Evolutionary conservation across 2,113 vertebrate genomes (phyloP).

Genomic region (Coregonus clupeaformis): DNA sequence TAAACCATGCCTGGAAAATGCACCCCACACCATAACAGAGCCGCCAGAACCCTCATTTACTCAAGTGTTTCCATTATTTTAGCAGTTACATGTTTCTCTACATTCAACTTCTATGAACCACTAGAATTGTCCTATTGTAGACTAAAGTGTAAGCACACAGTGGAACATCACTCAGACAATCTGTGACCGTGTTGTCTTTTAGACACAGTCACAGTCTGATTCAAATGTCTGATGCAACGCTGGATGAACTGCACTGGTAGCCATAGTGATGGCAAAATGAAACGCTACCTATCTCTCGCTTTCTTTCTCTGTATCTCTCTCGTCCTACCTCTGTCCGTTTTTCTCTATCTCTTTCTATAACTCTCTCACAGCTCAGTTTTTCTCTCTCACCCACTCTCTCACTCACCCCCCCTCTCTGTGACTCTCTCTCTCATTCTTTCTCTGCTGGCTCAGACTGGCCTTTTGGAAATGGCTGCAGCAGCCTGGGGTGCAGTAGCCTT

Average conservation of each 20-base stretch:
- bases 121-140: too few species aligned
- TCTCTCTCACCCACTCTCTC: slow-evolving; percentile 17
- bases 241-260: slow-evolving; percentile 27
- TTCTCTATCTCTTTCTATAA: background rate
- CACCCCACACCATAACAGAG: too few species aligned
- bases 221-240: background rate
- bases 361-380: slow-evolving; percentile 3
- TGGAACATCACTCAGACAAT: too few species aligned
- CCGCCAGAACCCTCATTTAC: too few species aligned
- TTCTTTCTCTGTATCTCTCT: slow-evolving; percentile 8
- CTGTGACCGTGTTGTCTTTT: background rate
- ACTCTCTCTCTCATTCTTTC: slow-evolving; percentile 32
- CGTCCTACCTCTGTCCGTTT: background rate
- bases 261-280: slow-evolving; percentile 54
- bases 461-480: slow-evolving; percentile 61
- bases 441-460: slow-evolving; percentile 50
- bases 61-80: too few species aligned
- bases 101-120: too few species aligned
- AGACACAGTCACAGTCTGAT: background rate
- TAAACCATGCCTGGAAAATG: too few species aligned
- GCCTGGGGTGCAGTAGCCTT: slow-evolving; percentile 50
- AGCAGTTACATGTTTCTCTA: too few species aligned
- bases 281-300: slow-evolving; percentile 28
- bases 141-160: too few species aligned
- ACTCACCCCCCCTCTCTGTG: slow-evolving; percentile 32